A percentile compares a stretch with the other conserved stretches of the same genome.
Evolutionary conservation across 2,888 invertebrate species (phyloP).

Genomic region (Clanis bilineata): DNA sequence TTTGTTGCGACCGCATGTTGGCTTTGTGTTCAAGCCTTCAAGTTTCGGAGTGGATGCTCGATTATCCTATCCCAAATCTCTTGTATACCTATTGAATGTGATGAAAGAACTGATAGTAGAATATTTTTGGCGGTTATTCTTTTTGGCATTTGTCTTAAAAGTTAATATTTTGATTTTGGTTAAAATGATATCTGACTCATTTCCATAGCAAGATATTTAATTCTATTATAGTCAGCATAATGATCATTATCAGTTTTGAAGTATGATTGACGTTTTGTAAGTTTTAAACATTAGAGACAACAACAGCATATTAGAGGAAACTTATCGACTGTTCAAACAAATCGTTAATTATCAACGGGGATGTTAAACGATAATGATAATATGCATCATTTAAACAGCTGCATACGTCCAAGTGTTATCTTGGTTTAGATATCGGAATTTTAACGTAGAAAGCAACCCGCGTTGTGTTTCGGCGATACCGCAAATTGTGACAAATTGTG

Average conservation of each 20-base stretch:
- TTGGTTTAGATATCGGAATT: background rate
- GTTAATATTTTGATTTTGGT: background rate
- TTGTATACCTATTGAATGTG: background rate
- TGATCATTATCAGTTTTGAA: background rate
- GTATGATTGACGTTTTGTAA: background rate
- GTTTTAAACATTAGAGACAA: background rate
- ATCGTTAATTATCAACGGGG: background rate
- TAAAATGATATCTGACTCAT: too few species aligned
- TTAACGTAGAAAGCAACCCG: conserved; percentile 2
- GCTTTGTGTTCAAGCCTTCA: conserved; percentile 6
- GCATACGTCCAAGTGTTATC: background rate
- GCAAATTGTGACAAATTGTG: conserved; percentile 74
- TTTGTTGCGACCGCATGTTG: conserved; percentile 12
- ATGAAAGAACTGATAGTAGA: background rate
- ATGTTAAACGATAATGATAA: background rate
- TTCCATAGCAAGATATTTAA: too few species aligned
- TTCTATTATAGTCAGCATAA: background rate
- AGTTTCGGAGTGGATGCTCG: background rate
- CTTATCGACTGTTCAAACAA: background rate
- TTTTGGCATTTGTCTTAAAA: background rate
- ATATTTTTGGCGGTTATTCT: background rate
- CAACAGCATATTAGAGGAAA: background rate
- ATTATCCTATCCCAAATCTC: conserved; percentile 2
- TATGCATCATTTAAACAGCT: background rate
- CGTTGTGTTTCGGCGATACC: conserved; percentile 37